Percentiles rank a stretch among this genome's conserved stretches.
Evolutionary conservation across 2,113 vertebrate species (phyloP).

Genomic region (Emydura subglobosa): DNA sequence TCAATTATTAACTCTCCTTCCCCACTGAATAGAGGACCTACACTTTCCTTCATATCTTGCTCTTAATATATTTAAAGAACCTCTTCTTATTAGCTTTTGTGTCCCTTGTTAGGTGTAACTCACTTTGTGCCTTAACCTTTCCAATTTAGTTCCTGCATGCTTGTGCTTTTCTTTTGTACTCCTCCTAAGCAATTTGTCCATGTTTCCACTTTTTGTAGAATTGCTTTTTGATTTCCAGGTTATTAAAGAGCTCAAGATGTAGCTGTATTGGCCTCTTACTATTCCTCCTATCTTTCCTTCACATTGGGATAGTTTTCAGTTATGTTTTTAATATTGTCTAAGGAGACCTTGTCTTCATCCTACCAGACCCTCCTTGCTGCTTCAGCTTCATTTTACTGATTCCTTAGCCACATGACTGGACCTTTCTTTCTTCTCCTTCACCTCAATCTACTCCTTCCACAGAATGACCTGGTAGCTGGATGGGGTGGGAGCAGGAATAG

Average conservation of each 20-base stretch:
- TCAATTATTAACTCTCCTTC: not conserved
- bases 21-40: not conserved
- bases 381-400: fast-evolving
- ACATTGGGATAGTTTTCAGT: not conserved
- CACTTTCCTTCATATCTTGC: not conserved
- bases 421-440: not conserved
- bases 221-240: not conserved
- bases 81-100: not conserved
- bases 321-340: not conserved
- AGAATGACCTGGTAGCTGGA: not conserved
- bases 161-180: not conserved
- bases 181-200: not conserved
- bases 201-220: not conserved
- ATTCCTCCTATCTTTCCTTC: not conserved
- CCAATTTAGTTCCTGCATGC: not conserved
- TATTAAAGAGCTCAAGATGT: not conserved
- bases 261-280: not conserved
- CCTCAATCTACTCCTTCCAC: not conserved
- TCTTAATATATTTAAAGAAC: not conserved
- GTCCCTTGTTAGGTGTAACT: not conserved
- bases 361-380: not conserved
- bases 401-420: not conserved
- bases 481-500: not conserved
- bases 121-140: not conserved
- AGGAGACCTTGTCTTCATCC: not conserved